Base-by-base conservation (phyloP, 2,113 vertebrate genomes). In the Baryphthengus martii region DNA sequence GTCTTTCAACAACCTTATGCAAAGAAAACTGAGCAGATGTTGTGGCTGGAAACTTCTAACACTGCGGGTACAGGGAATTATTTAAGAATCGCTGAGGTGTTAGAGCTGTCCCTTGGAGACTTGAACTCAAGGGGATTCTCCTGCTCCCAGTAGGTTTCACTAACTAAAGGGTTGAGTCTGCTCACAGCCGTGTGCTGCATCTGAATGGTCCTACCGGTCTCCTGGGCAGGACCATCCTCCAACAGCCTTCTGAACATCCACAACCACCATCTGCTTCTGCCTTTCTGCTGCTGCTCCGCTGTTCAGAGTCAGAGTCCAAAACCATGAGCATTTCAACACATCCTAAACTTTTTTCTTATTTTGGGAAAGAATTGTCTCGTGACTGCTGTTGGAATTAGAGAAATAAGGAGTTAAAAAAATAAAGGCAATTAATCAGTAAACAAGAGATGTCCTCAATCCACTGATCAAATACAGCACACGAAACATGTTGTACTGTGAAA, bases 401-500 rank as follows among this genome's bases (percentile, higher is more conserved):
- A 50, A 76, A 58, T 1, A 40, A 8, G 21, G 67, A 72, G 24
- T 24, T 63, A 7, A 80, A 45, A 47, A 74, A n/a, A 61, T 26
- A 42, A 42, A 40, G 58, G 4, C 31, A 50, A 37, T 80, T 74
- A 89, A 92, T 83, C 58, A 73, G 68, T 40, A 71, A 90, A 76
- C 59, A 61, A 53, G 39, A 75, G 19, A 55, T 67, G 33, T 21
- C 47, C 40, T 87, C 76, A 39, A 56, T 75, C 29, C 66, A 52
- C 61, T 63, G 67, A 90, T 89, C 86, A 95, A 92, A 97, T n/a
- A 15, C 52, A 74, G 9, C 29, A 39, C 26, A 68, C 29, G 39
- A 39, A 67, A 24, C n/a, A 67, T 53, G 73, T 52, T 66, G 55
- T 40, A 42, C 67, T 74, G 88, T 77, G 90, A 80, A 91, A 63